phyloP scores from a whole-genome alignment of 2,113 vertebrate genomes.

The Pedionomus torquatus region DNA sequence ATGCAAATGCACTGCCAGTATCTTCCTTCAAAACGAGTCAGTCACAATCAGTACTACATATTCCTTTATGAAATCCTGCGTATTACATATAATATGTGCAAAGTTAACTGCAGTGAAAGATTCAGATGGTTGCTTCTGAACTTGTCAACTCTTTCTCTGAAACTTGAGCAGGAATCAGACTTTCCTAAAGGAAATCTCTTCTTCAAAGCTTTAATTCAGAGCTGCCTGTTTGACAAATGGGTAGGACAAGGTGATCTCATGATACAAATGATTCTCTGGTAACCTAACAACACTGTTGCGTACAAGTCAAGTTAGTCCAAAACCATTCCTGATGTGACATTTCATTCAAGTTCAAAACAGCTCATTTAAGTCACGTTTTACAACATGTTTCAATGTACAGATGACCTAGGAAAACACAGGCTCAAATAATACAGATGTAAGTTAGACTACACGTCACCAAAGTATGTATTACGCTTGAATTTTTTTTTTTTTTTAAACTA shows the following conservation, averaged over 20 bases:
- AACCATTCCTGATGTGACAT: neutral
- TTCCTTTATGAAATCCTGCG: neutral
- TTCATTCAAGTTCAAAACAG: neutral
- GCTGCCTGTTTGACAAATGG: neutral
- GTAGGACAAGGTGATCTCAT: neutral
- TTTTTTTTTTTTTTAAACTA: neutral
- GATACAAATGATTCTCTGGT: neutral
- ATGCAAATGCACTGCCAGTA: neutral
- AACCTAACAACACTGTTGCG: neutral
- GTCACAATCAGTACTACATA: neutral
- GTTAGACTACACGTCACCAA: neutral
- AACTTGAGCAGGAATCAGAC: neutral
- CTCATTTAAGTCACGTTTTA: neutral
- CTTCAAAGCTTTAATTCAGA: neutral
- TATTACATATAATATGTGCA: neutral
- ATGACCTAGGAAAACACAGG: neutral
- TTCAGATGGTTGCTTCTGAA: neutral
- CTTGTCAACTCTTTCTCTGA: neutral
- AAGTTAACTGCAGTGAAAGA: neutral
- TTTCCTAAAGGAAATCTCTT: neutral
- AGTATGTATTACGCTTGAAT: neutral
- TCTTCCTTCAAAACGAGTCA: neutral
- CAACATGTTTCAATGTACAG: neutral
- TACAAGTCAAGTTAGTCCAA: neutral
- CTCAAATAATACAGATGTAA: neutral